Evolutionary conservation across 2,113 vertebrate species (phyloP).

Genomic region (Oryzias curvinotus): DNA sequence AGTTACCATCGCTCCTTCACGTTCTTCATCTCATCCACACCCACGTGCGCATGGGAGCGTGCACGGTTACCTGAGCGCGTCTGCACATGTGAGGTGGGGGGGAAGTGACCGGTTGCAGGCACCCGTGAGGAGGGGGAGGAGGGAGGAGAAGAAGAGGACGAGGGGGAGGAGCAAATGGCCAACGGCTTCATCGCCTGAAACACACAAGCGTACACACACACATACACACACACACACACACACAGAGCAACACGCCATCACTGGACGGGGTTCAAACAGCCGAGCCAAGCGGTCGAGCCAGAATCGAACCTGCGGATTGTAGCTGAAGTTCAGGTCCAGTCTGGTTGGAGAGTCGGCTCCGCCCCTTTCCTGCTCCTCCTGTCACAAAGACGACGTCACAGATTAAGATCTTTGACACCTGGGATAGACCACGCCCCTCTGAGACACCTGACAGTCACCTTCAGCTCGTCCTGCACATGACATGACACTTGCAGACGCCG

Average conservation of each 20-base stretch:
- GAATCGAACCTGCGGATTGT: conserved; percentile 80
- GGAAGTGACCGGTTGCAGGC: conserved; percentile 74
- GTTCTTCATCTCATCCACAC: too few species aligned
- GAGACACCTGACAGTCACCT: too few species aligned
- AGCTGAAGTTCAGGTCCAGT: conserved; percentile 81
- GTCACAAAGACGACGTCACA: conserved; percentile 48
- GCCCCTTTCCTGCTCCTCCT: conserved; percentile 84
- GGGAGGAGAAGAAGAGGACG: conserved; percentile 79
- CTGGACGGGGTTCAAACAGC: neutral
- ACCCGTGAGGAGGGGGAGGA: conserved; percentile 72
- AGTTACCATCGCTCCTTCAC: too few species aligned
- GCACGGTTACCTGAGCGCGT: conserved; percentile 33
- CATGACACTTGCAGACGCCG: too few species aligned
- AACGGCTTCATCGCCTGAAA: conserved; percentile 82
- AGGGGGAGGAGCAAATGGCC: conserved; percentile 76
- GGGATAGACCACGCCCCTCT: neutral
- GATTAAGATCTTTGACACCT: neutral
- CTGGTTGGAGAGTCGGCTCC: conserved; percentile 70
- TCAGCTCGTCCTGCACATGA: too few species aligned
- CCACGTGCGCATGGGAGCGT: too few species aligned
- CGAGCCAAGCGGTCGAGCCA: neutral
- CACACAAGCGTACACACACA: neutral
- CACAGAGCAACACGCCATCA: neutral
- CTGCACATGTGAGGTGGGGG: conserved; percentile 56
- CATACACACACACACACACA: neutral